Percentiles rank a stretch among this genome's conserved stretches.
These are phyloP conservation scores for silkworm (Bombyx mori) DNA, from an alignment of 1,140 invertebrate species.

Conservation along the genomic window ASM3026992v2 NC_085112.1:11022001-11022500, in stretches of 20 bases:
- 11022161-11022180: neutral
- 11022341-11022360: neutral
- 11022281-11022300: constrained; percentile 1
- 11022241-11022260: constrained; percentile 2
- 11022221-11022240: constrained; percentile 5
- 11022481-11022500: neutral
- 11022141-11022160: neutral
- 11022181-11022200: neutral
- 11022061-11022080: neutral
- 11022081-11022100: neutral
- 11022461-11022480: constrained; percentile 1
- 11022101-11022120: constrained; percentile 3
- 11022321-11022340: constrained; percentile 2
- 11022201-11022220: constrained; percentile 3
- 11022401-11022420: neutral
- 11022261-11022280: neutral
- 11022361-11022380: neutral
- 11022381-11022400: constrained; percentile 4
- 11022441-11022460: constrained; percentile 1
- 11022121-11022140: neutral
- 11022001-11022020: neutral
- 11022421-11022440: neutral
- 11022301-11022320: constrained; percentile 1
- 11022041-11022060: neutral
- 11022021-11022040: neutral